phyloP scores from a whole-genome alignment of 2,797 vertebrate genomes.

The Trichosurus vulpecula region DNA sequence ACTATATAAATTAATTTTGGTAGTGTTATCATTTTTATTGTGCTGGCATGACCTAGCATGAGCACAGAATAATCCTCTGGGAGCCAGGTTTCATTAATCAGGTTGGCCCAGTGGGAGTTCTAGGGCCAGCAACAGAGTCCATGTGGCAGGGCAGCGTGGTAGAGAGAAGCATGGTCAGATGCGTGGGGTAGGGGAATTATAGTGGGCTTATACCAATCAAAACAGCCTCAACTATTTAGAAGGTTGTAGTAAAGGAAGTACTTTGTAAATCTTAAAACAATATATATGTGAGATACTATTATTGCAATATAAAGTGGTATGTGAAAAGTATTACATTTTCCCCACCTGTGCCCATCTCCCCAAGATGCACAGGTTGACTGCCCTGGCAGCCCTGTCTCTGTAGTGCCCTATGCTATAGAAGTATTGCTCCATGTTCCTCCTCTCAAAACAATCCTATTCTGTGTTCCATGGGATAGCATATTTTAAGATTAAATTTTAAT shows the following conservation, averaged over 20 bases:
- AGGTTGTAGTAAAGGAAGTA: not conserved
- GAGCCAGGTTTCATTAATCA: not conserved
- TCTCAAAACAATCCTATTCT: not conserved
- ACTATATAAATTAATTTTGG: not conserved
- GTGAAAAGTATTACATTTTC: not conserved
- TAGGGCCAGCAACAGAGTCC: not conserved
- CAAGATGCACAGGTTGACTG: not conserved
- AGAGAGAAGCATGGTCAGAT: not conserved
- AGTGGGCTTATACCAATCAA: not conserved
- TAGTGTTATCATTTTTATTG: not conserved
- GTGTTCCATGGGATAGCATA: not conserved
- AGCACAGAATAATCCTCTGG: not conserved
- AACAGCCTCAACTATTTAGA: not conserved
- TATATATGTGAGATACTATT: not conserved
- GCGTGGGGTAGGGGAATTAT: not conserved
- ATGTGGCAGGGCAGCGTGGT: not conserved
- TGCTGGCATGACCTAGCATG: not conserved
- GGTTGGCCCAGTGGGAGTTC: not conserved
- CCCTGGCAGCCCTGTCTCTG: not conserved
- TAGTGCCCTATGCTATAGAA: not conserved
- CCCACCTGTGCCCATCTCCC: not conserved
- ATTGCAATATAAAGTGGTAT: not conserved
- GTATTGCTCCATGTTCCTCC: not conserved
- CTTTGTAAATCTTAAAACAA: not conserved
- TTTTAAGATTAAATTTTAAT: constrained; percentile 15